These are phyloP conservation scores for Dasypus novemcinctus DNA, from an alignment of 2,113 vertebrate species.

Conservation along the genomic window DNA sequence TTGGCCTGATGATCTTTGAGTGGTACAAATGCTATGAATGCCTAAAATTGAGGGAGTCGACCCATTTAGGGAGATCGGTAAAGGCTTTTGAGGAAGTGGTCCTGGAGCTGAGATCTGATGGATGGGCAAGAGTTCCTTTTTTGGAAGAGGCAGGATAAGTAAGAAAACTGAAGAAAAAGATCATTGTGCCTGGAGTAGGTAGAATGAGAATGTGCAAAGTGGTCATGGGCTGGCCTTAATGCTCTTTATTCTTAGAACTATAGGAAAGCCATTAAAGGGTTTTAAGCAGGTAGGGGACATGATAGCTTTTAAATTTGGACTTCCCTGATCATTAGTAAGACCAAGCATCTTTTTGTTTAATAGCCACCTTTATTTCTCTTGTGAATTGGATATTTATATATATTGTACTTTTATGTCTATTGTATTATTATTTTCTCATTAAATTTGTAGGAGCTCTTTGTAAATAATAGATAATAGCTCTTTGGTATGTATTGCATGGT, in stretches of 20 bases:
- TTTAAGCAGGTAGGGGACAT: not conserved
- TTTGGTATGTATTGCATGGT: not conserved
- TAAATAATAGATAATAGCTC: not conserved
- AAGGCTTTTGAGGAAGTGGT: constrained; percentile 11
- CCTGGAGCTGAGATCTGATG: not conserved
- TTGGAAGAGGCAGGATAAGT: not conserved
- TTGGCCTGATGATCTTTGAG: not conserved
- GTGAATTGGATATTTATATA: not conserved
- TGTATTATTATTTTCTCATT: not conserved
- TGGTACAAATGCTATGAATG: not conserved
- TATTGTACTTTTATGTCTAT: not conserved
- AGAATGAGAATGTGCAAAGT: not conserved
- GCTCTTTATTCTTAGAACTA: not conserved
- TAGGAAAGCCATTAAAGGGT: not conserved
- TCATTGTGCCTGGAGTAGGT: not conserved
- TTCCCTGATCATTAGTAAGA: not conserved
- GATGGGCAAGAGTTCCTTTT: not conserved
- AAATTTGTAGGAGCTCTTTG: not conserved
- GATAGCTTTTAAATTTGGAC: not conserved
- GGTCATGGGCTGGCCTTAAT: not conserved
- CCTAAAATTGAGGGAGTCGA: not conserved
- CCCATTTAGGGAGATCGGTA: not conserved
- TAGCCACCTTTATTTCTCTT: not conserved
- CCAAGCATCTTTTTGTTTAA: not conserved
- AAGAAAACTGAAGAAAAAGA: not conserved